Evolutionary conservation across 2,797 vertebrate genomes (phyloP), one percentile per base, ranked within the genome.

Genomic region (Nasua narica): DNA sequence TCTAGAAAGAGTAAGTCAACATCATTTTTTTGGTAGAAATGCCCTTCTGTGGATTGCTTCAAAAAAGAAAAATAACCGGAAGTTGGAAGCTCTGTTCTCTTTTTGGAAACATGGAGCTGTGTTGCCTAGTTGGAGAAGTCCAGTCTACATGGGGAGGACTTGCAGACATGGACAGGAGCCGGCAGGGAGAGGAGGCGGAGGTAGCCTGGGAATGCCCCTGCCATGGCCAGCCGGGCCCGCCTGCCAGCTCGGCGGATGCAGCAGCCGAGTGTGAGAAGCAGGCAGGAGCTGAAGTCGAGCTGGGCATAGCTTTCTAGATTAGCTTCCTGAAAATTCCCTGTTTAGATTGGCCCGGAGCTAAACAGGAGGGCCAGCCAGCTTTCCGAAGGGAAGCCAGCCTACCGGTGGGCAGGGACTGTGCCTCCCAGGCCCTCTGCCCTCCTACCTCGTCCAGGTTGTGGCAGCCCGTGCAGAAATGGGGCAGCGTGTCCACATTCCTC

Each of bases 401-500:
- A 4, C 60, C 1, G 0, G 29, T 23, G 5, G 3, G 29, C 50
- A 12, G 76, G 85, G 50, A 9, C 48, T n/a, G 12, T 19, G 8
- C 9, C 12, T 3, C 11, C 0, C 0, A 13, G n/a, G 0, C 0
- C 82, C 87, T 54, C 16, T 2, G 50, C 85, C 87, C 93, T 37
- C 67, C 72, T 4, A 0, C 91, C 25, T 2, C 1, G 2, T 70
- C 74, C 46, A 0, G 87, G 70, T 35, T 93, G 96, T 86, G 32
- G 96, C 86, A 18, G 62, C 96, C 87, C 10, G n/a, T 29, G 94
- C 96, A 35, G 56, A 95, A 76, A 23, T 74, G 32, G 62, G 95
- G 96, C 85, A 87, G 87, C 69, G 0, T 56, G 96, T 96, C 98
- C 98, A 94, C 97, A 52, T 86, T 97, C 95, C 98, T 93, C 96